Evolutionary conservation across 2,797 vertebrate species (phyloP).

Genomic region (Liasis olivaceus): DNA sequence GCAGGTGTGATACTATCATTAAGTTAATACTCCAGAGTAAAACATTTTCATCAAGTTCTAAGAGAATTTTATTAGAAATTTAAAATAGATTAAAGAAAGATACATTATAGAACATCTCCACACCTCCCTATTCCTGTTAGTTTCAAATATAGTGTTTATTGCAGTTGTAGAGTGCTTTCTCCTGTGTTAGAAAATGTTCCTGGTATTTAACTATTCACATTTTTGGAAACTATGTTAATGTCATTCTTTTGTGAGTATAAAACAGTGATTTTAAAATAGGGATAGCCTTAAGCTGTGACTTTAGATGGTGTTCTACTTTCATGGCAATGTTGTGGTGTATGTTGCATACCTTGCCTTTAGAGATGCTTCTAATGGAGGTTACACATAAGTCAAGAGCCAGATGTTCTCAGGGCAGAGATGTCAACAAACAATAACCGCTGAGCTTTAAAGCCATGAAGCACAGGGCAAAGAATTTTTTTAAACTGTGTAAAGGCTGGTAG

Average conservation of each 20-base stretch:
- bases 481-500: neutral
- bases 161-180: neutral
- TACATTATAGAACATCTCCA: neutral
- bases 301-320: neutral
- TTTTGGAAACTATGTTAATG: neutral
- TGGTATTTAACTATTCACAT: neutral
- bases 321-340: neutral
- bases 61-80: neutral
- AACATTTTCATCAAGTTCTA: conserved; percentile 6
- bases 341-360: conserved; percentile 37
- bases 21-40: neutral
- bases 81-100: neutral
- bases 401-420: neutral
- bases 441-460: neutral
- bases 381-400: neutral
- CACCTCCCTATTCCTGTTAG: neutral
- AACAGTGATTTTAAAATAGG: neutral
- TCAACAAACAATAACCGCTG: neutral
- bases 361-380: conserved; percentile 29
- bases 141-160: neutral
- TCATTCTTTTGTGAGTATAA: neutral
- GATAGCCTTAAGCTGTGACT: neutral
- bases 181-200: neutral
- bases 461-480: neutral
- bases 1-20: conserved; percentile 6